Conservation (phyloP, 2,797 vertebrate genomes). For the Fundulus diaphanus region DNA sequence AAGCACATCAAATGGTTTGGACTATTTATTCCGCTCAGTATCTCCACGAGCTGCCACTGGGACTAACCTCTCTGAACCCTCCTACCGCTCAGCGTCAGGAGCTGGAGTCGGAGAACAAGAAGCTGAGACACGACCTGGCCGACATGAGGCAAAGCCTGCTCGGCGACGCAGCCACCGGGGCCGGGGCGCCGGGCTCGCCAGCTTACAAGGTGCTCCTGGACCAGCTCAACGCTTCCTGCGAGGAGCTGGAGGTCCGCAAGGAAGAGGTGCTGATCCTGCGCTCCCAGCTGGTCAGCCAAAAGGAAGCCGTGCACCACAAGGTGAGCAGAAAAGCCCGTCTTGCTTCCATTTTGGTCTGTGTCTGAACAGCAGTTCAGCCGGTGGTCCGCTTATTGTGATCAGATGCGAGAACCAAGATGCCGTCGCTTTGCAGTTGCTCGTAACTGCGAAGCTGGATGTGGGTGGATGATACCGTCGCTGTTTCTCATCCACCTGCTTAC, state of each 20-base stretch:
- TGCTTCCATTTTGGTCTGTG: background rate
- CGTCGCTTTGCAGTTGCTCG: background rate
- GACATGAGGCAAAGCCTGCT: conserved; percentile 91
- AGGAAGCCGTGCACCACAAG: conserved; percentile 96
- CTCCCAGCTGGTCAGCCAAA: conserved; percentile 97
- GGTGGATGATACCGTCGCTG: conserved; percentile 5
- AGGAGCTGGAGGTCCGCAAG: conserved; percentile 97
- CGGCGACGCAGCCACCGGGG: conserved; percentile 79
- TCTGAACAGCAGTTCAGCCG: background rate
- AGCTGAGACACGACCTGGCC: conserved; percentile 92
- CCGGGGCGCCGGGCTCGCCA: conserved; percentile 88
- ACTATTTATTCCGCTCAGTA: too few species aligned
- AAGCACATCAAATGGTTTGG: too few species aligned
- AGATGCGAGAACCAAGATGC: background rate
- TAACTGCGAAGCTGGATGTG: background rate
- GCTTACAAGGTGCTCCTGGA: conserved; percentile 95
- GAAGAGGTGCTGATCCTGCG: conserved; percentile 97
- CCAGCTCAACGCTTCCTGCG: conserved; percentile 92
- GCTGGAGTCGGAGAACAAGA: conserved; percentile 98
- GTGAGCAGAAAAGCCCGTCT: conserved; percentile 61
- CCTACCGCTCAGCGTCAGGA: conserved; percentile 89
- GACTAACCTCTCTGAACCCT: background rate
- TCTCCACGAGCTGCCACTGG: background rate
- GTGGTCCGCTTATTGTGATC: background rate
- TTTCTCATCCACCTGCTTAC: conserved; percentile 26